A percentile compares a stretch with the other conserved stretches of the same genome.
Conservation (phyloP, 2,113 vertebrate species). For the Pteruthius melanotis region DNA sequence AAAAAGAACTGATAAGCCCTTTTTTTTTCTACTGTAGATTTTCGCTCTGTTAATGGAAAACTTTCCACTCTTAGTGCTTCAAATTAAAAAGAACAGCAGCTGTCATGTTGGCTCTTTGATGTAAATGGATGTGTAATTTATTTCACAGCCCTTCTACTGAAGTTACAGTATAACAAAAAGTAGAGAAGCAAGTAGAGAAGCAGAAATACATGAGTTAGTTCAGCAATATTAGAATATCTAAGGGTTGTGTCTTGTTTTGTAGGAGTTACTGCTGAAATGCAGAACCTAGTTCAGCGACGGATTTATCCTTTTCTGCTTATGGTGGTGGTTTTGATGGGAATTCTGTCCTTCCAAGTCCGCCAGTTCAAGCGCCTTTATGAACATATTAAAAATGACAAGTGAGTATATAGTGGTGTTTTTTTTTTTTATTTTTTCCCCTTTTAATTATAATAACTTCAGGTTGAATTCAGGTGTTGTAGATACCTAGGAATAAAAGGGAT, state of each 20-base stretch:
- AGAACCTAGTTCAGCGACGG: slow-evolving; percentile 93
- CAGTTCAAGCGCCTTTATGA: slow-evolving; percentile 99
- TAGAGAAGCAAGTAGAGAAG: not conserved
- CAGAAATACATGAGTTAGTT: not conserved
- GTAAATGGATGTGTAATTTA: not conserved
- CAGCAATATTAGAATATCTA: not conserved
- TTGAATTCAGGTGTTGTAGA: not conserved
- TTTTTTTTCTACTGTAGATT: not conserved
- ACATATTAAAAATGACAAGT: slow-evolving; percentile 99
- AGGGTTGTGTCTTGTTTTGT: not conserved
- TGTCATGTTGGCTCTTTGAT: not conserved
- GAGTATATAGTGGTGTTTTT: not conserved
- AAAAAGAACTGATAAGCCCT: not conserved
- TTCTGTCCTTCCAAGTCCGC: slow-evolving; percentile 96
- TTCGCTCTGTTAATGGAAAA: not conserved
- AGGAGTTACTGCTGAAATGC: slow-evolving; percentile 96
- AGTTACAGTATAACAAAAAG: not conserved
- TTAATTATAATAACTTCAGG: not conserved
- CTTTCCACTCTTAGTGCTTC: not conserved
- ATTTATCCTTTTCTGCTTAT: slow-evolving; percentile 98
- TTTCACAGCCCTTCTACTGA: not conserved
- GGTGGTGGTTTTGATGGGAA: slow-evolving; percentile 93
- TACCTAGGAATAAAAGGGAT: not conserved
- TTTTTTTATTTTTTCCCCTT: not conserved
- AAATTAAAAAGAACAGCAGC: not conserved